Evolutionary conservation across 1,140 invertebrate species (phyloP), one percentile per base, ranked within the genome.

Genomic region (Orchestia grillus): DNA sequence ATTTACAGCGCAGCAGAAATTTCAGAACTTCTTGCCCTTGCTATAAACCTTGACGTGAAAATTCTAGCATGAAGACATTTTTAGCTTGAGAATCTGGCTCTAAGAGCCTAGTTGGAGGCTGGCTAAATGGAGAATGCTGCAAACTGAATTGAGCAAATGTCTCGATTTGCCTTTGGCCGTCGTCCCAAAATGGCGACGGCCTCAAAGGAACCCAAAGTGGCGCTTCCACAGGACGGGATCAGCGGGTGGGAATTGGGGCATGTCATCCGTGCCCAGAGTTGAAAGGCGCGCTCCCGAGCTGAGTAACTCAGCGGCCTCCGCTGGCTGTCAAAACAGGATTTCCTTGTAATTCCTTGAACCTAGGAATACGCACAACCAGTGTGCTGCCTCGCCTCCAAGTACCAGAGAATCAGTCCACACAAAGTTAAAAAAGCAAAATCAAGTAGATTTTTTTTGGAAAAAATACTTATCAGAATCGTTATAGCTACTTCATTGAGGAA

Each of bases 121-220:
- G 44, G 92, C 43, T 94, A 94, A 94, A 45, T 40, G 92, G 43
- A 94, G 44, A 40, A 47, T 28, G 43, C 92, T 94, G 92, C 43
- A 94, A 94, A 94, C 47, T 94, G 92, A 94, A 94, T 94, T 94
- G 92, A 94, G 92, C 92, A 94, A 94, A 94, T 94, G 92, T 47
- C 44, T 44, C 43, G 92, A 94, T 94, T 94, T 94, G 92, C 92
- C 92, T 94, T 94, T 94, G 92, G 92, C 44, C 92, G 92, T 94
- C 92, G 44, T 44, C 92, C 44, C 92, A 45, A 94, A 94, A 94
- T 94, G 92, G 92, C 92, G 92, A 15, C 23, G 92, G 44, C 47
- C 92, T 94, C 92, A 94, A 94, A 94, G 92, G 92, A 47, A 94
- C 92, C 92, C 92, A 94, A 94, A 94, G 92, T 94, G 92, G 8